Evolutionary conservation across 2,888 invertebrate genomes (phyloP).

Genomic region (Ophion ellenae): DNA sequence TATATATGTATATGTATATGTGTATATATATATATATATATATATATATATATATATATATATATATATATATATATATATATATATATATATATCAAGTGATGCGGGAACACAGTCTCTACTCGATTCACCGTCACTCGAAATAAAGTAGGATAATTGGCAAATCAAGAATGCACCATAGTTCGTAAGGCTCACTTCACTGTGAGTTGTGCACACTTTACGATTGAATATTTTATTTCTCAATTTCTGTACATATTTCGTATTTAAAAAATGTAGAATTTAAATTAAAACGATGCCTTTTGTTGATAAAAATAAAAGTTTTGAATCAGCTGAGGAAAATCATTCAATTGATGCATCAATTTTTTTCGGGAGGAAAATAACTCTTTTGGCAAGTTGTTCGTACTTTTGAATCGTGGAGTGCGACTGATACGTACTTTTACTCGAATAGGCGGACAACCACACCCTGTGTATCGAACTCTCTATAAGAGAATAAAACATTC

Average conservation of each 20-base stretch:
- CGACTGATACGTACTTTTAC: neutral
- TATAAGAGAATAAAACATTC: neutral
- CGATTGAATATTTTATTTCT: neutral
- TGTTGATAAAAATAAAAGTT: no score
- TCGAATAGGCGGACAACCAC: neutral
- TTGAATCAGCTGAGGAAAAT: no score
- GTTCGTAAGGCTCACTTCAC: slow-evolving; percentile 43
- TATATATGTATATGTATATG: neutral
- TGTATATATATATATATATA: neutral
- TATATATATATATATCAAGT: neutral
- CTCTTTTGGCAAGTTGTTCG: neutral
- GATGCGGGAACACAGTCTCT: slow-evolving; percentile 41
- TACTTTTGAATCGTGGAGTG: neutral
- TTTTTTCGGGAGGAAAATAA: no score
- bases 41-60: neutral
- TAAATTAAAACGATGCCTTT: neutral
- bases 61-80: neutral
- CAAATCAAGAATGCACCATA: slow-evolving; percentile 56
- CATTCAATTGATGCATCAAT: no score
- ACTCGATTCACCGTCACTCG: slow-evolving; percentile 56
- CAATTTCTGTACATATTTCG: neutral
- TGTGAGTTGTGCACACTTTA: slow-evolving; percentile 17
- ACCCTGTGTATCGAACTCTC: neutral
- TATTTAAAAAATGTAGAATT: neutral
- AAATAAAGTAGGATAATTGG: slow-evolving; percentile 58